Conservation (phyloP, 2,797 vertebrate species). For the Sebastes trivittatus region DNA sequence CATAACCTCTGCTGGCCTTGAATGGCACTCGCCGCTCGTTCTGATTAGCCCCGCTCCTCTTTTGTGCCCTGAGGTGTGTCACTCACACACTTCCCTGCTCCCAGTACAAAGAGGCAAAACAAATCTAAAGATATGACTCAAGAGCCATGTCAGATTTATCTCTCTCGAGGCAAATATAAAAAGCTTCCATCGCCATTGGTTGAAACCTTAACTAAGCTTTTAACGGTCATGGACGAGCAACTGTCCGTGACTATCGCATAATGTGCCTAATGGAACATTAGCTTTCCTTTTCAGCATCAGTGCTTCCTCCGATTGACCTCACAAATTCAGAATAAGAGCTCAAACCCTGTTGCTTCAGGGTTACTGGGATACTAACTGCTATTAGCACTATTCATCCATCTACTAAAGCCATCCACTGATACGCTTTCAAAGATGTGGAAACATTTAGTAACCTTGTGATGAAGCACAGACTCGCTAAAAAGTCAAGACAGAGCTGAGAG, state of each 20-base stretch:
- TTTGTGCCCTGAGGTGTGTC: background rate
- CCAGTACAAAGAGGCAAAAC: background rate
- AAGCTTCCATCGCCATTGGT: background rate
- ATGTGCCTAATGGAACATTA: background rate
- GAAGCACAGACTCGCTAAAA: background rate
- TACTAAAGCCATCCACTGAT: conserved; percentile 24
- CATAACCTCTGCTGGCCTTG: conserved; percentile 41
- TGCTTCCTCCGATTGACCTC: background rate
- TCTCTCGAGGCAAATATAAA: background rate
- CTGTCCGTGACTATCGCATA: background rate
- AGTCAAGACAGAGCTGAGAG: background rate
- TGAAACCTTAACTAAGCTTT: background rate
- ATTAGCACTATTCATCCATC: background rate
- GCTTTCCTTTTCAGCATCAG: background rate
- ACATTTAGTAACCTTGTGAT: background rate
- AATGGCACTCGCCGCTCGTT: background rate
- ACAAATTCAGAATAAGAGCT: background rate
- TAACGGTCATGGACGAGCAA: background rate
- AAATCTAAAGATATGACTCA: background rate
- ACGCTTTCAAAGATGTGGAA: background rate
- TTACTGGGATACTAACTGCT: background rate
- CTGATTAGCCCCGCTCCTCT: conserved; percentile 18
- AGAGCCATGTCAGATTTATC: background rate
- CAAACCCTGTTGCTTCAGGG: background rate
- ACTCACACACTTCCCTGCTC: background rate